These are phyloP conservation scores for Vireo griseus DNA, from an alignment of 2,797 vertebrate genomes.

Conservation along the genomic window DNA sequence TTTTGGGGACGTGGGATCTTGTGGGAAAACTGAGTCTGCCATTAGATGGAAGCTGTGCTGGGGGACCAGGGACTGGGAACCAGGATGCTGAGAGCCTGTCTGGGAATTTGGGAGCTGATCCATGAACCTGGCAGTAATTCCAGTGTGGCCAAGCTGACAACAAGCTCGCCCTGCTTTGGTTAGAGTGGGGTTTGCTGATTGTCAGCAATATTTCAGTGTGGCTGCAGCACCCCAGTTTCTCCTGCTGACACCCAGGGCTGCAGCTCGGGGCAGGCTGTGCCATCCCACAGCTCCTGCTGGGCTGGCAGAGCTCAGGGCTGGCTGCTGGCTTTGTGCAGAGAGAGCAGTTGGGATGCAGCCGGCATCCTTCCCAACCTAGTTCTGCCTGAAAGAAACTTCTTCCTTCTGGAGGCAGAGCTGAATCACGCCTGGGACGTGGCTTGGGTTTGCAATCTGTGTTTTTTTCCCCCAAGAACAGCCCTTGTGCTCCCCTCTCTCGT, in stretches of 20 bases:
- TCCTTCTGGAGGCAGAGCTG: not conserved
- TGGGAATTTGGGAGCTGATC: not conserved
- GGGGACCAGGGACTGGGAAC: not conserved
- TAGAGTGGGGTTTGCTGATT: not conserved
- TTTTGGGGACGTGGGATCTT: not conserved
- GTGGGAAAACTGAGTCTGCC: not conserved
- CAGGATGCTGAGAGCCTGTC: not conserved
- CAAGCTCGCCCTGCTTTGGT: not conserved
- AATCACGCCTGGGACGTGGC: not conserved
- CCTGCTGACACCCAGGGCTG: not conserved
- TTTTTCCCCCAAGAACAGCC: not conserved
- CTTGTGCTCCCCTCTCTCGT: not conserved
- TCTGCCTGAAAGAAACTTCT: not conserved
- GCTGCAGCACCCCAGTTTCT: not conserved
- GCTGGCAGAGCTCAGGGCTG: not conserved
- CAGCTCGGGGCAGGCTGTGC: not conserved
- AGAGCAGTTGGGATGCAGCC: not conserved
- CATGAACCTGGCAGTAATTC: not conserved
- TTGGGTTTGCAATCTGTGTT: not conserved
- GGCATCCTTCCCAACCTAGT: not conserved
- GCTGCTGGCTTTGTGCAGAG: not conserved
- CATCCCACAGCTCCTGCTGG: not conserved
- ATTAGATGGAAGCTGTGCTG: not conserved
- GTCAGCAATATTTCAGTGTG: not conserved
- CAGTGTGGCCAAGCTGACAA: not conserved